Conservation (phyloP, 2,797 vertebrate species). For the Taeniopygia guttata region DNA sequence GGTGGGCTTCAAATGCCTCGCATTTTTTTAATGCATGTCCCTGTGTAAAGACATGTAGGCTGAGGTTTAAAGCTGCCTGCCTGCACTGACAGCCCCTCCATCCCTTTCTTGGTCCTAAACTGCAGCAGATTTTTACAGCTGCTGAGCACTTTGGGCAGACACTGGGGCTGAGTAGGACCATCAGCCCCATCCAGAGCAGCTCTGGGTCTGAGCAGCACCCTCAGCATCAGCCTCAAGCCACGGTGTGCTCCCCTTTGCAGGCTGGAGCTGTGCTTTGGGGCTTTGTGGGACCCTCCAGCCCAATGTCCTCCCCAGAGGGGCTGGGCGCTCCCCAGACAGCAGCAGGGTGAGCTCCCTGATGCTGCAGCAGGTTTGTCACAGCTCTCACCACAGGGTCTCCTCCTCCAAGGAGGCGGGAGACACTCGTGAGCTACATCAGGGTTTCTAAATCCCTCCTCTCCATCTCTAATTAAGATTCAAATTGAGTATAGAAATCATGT, state of each 20-base stretch:
- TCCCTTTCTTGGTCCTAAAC: not conserved
- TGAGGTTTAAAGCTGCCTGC: not conserved
- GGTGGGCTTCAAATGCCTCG: conserved; percentile 24
- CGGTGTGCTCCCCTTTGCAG: not conserved
- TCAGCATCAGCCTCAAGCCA: accelerated
- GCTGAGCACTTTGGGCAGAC: not conserved
- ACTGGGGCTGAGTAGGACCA: not conserved
- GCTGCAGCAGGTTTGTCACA: not conserved
- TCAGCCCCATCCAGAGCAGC: no score
- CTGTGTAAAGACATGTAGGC: not conserved
- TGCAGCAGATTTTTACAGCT: not conserved
- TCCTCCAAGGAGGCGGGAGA: not conserved
- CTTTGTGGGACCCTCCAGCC: not conserved
- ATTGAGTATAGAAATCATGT: conserved; percentile 49
- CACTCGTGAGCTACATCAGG: not conserved
- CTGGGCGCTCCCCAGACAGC: not conserved
- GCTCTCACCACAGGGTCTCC: not conserved
- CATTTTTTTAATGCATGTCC: not conserved
- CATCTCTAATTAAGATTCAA: conserved; percentile 59
- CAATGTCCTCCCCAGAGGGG: accelerated
- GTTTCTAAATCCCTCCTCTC: not conserved
- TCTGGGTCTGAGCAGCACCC: not conserved
- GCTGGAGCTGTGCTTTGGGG: not conserved
- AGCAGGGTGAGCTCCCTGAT: not conserved
- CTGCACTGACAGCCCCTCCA: not conserved